Percentiles rank a stretch among this genome's conserved stretches.
Conservation (phyloP, 2,797 vertebrate species). For the Crossoptilon crossoptilon region DNA sequence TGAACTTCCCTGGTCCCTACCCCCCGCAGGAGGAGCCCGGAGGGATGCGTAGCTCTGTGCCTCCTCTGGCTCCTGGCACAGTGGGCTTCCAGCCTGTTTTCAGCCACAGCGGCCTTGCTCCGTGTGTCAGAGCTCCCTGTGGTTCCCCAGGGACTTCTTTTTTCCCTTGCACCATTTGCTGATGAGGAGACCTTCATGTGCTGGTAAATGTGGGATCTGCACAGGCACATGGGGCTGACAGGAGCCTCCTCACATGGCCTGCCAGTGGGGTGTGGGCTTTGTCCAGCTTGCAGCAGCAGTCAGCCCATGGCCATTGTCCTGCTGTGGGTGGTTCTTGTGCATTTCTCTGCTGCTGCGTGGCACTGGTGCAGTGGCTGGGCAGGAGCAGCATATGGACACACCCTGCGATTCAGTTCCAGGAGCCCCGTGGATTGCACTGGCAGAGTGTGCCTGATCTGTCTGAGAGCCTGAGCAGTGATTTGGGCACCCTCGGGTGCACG, state of each 20-base stretch:
- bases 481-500: neutral
- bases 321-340: neutral
- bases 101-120: neutral
- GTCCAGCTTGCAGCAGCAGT: slow-evolving; percentile 9
- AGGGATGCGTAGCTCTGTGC: neutral
- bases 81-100: neutral
- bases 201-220: slow-evolving; percentile 32
- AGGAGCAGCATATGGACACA: neutral
- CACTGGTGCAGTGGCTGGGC: neutral
- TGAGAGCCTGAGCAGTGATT: accelerated
- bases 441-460: neutral
- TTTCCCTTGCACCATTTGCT: slow-evolving; percentile 67
- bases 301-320: neutral
- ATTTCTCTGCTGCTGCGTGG: neutral
- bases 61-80: neutral
- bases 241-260: neutral
- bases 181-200: slow-evolving; percentile 26
- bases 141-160: slow-evolving; percentile 47
- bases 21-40: accelerated
- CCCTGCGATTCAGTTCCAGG: neutral
- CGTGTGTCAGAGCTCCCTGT: slow-evolving; percentile 14
- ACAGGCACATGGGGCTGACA: neutral
- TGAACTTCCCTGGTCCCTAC: neutral
- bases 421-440: neutral
- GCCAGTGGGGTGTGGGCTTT: neutral